Evolutionary conservation across 2,797 vertebrate genomes (phyloP), one percentile per base, ranked within the genome.

Genomic region (Gymnodraco acuticeps): DNA sequence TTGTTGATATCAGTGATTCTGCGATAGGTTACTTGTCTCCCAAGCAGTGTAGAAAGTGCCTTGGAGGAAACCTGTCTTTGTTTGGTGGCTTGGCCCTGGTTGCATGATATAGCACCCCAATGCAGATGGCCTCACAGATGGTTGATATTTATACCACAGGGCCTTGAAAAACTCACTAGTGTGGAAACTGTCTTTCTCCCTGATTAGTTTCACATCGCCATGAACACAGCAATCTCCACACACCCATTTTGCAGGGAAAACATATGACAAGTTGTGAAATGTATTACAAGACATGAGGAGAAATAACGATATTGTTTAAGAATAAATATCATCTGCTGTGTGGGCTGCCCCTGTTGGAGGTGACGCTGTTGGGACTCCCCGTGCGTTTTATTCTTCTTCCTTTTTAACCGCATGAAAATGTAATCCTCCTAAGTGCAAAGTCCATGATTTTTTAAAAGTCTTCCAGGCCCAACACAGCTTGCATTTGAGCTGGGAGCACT

Each of bases 111-210:
- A 94, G 92, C 93, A 91, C 87, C 89, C 82, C 86, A 85, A 94
- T 95, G 93, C 94, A 95, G 95, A 95, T 95, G 94, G 95, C 84
- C 88, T 92, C 92, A 83, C 95, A 95, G 95, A 95, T 94, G 94
- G 95, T 83, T 93, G 90, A 93, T 95, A 95, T 94, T 94, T 93
- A 94, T 93, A 94, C 93, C 89, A 87, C 70, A 45, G 91, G 89
- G 91, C 91, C 89, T 92, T 89, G 89, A 92, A 90, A 38, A 94
- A 95, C 90, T 91, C 93, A 92, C 82, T 41, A 84, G 83, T 81
- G 92, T 93, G 92, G 91, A 95, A 95, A 93, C 77, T 64, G 88
- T 89, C 89, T 88, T 89, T 89, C 90, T 89, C 89, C 83, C 80
- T 56, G 86, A 93, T 93, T 91, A 90, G 87, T 90, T 91, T 90